Conservation (phyloP, 1,140 invertebrate genomes). For the Lasioglossum baleicum region DNA sequence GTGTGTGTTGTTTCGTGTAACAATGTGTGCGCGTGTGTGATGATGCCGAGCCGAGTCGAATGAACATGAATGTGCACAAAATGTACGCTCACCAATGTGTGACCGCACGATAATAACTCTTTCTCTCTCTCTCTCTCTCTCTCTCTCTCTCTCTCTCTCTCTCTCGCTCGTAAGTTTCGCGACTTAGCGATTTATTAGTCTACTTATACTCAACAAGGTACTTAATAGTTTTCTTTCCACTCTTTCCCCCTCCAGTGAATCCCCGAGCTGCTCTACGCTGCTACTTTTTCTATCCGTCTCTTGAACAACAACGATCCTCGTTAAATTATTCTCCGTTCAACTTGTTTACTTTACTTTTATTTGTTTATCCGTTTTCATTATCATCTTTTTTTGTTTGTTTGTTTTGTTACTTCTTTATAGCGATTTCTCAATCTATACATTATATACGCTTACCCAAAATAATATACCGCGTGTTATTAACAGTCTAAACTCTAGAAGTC, state of each 20-base stretch:
- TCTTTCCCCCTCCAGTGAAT: constrained; percentile 34
- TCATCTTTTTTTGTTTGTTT: constrained; percentile 12
- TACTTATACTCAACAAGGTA: constrained; percentile 79
- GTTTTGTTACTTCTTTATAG: constrained; percentile 1
- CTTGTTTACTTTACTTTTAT: background rate
- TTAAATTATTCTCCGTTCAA: constrained; percentile 20
- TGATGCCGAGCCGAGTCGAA: constrained; percentile 9
- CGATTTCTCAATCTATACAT: constrained; percentile 53
- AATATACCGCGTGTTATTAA: constrained; percentile 72
- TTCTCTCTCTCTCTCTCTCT: background rate
- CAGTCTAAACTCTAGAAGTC: constrained; percentile 72
- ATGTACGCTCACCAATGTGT: constrained; percentile 21
- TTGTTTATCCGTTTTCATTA: constrained; percentile 4
- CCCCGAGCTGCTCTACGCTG: constrained; percentile 73
- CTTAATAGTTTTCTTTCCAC: constrained; percentile 68
- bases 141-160: too few relatives aligned
- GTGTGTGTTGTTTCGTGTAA: background rate
- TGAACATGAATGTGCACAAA: constrained; percentile 49
- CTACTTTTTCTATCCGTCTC: constrained; percentile 54
- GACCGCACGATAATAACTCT: constrained; percentile 34
- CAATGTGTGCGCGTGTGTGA: constrained; percentile 6
- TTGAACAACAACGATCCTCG: constrained; percentile 71
- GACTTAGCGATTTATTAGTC: constrained; percentile 70
- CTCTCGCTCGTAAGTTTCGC: constrained; percentile 16
- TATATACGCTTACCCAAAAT: constrained; percentile 70